Evolutionary conservation across 2,113 vertebrate genomes (phyloP).

Genomic region (Chlamydotis undulata): DNA sequence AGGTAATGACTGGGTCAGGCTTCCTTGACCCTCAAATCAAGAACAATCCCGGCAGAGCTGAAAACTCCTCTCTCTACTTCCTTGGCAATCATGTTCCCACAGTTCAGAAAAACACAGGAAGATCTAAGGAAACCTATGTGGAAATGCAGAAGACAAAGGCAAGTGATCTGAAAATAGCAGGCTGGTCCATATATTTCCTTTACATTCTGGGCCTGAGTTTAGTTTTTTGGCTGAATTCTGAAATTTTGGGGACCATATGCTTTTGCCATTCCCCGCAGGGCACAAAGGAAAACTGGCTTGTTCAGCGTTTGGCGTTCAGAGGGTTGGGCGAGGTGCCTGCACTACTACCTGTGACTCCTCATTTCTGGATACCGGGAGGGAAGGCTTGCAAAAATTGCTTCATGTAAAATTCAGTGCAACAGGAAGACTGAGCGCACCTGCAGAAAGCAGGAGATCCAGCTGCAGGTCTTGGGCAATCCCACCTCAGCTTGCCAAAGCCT

Average conservation of each 20-base stretch:
- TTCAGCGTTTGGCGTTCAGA: neutral
- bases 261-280: slow-evolving; percentile 39
- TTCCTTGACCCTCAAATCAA: slow-evolving; percentile 75
- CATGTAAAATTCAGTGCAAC: neutral
- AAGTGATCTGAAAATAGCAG: slow-evolving; percentile 66
- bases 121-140: slow-evolving; percentile 74
- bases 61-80: slow-evolving; percentile 70
- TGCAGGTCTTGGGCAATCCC: neutral
- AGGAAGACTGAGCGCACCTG: neutral
- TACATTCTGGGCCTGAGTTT: slow-evolving; percentile 21
- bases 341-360: neutral
- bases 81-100: slow-evolving; percentile 76
- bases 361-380: neutral
- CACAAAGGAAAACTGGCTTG: neutral
- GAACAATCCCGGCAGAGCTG: slow-evolving; percentile 73
- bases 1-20: slow-evolving; percentile 64
- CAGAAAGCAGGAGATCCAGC: neutral
- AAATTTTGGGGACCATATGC: slow-evolving; percentile 25
- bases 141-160: slow-evolving; percentile 72
- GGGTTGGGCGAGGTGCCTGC: neutral
- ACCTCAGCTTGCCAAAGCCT: neutral
- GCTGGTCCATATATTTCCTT: slow-evolving; percentile 71
- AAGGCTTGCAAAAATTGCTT: neutral
- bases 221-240: slow-evolving; percentile 46
- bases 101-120: slow-evolving; percentile 79